Evolutionary conservation across 2,888 invertebrate species (phyloP).

Genomic region (Listrodromus nycthemerus): DNA sequence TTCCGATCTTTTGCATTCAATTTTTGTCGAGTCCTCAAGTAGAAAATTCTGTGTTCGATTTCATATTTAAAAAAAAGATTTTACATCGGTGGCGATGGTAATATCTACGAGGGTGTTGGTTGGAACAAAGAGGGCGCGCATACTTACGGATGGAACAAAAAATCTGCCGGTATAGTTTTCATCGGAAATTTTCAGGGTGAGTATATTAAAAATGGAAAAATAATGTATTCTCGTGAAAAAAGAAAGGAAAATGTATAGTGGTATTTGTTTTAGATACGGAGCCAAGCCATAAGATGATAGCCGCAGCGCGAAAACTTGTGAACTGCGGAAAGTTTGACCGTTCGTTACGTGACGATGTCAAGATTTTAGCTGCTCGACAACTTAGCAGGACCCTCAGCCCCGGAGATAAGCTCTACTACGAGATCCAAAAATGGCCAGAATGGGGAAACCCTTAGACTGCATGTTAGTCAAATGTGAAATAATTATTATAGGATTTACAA

Average conservation of each 20-base stretch:
- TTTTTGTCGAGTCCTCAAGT: no score
- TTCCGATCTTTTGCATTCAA: no score
- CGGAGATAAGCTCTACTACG: neutral
- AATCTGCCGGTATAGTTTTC: constrained; percentile 87
- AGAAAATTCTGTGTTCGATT: neutral
- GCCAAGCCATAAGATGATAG: constrained; percentile 72
- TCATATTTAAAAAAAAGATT: constrained; percentile 84
- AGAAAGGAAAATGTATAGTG: neutral
- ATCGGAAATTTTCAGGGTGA: constrained; percentile 85
- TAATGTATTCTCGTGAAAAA: neutral
- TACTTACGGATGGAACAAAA: constrained; percentile 86
- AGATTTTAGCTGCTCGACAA: constrained; percentile 82
- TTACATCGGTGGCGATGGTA: constrained; percentile 88
- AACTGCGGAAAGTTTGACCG: constrained; percentile 74
- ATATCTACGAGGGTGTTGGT: constrained; percentile 88
- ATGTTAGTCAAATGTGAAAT: neutral
- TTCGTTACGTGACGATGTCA: constrained; percentile 74
- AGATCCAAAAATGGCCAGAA: neutral
- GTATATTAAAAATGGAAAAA: neutral
- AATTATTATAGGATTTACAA: neutral
- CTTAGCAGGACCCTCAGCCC: constrained; percentile 72
- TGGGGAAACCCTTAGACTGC: neutral
- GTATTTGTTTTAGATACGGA: constrained; percentile 63
- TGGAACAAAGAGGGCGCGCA: constrained; percentile 88
- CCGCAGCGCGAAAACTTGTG: constrained; percentile 75